These are phyloP conservation scores for Epinephelus fuscoguttatus DNA, from an alignment of 2,113 vertebrate genomes.

Conservation along the genomic window DNA sequence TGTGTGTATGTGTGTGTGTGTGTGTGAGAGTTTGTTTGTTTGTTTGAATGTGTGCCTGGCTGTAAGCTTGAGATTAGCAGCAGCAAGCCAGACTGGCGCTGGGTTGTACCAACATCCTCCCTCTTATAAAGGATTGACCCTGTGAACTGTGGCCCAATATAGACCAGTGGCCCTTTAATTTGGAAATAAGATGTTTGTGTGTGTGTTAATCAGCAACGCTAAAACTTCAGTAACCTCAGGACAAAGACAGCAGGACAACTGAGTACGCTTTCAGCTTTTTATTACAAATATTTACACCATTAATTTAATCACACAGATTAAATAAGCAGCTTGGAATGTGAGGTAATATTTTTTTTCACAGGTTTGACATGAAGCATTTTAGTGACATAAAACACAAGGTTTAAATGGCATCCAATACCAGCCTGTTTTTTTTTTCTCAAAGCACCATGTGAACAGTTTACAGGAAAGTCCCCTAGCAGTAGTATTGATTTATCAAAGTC, in stretches of 20 bases:
- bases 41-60: neutral
- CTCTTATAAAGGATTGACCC: slow-evolving; percentile 56
- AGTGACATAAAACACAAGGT: slow-evolving; percentile 26
- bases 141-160: slow-evolving; percentile 43
- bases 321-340: slow-evolving; percentile 74
- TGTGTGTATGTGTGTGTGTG: slow-evolving; percentile 17
- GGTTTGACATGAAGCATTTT: slow-evolving; percentile 21
- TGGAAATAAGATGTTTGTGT: slow-evolving; percentile 6
- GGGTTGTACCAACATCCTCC: slow-evolving; percentile 50
- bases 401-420: slow-evolving; percentile 10
- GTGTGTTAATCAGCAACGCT: neutral
- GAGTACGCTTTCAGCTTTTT: slow-evolving; percentile 54
- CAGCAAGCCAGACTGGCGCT: slow-evolving; percentile 49
- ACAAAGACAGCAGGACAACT: slow-evolving; percentile 30
- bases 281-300: slow-evolving; percentile 70
- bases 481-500: slow-evolving; percentile 71
- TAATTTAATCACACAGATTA: slow-evolving; percentile 4
- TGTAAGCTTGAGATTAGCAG: slow-evolving; percentile 62
- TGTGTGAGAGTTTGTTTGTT: neutral
- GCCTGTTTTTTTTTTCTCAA: neutral
- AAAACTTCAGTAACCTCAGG: neutral
- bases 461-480: slow-evolving; percentile 51
- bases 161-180: slow-evolving; percentile 17
- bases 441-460: slow-evolving; percentile 56
- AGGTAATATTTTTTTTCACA: slow-evolving; percentile 64